A percentile compares a stretch with the other conserved stretches of the same genome.
These are phyloP conservation scores for Pemphredon lugubris DNA, from an alignment of 2,888 invertebrate genomes.

Conservation along the genomic window DNA sequence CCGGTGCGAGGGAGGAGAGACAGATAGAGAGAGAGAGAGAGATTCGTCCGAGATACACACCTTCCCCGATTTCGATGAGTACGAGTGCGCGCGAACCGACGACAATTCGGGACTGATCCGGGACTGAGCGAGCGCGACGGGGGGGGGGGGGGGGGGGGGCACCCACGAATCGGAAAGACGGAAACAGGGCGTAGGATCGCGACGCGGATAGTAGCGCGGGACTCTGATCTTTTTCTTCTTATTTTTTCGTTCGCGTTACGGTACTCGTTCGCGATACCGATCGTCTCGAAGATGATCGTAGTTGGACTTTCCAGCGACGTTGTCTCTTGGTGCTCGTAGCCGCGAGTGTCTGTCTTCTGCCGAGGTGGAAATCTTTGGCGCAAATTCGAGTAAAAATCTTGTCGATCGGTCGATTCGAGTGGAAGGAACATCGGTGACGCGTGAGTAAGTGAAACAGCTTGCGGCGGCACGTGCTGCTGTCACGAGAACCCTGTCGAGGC, in stretches of 20 bases:
- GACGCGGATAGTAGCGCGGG: slow-evolving; percentile 1
- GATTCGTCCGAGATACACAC: slow-evolving; percentile 45
- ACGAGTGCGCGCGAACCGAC: too few species aligned
- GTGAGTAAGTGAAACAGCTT: slow-evolving; percentile 59
- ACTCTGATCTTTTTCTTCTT: background rate
- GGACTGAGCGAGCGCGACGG: slow-evolving; percentile 37
- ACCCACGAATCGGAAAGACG: slow-evolving; percentile 21
- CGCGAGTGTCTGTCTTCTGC: too few species aligned
- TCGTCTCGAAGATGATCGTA: too few species aligned
- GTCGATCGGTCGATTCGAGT: too few species aligned
- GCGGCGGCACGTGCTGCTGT: slow-evolving; percentile 67
- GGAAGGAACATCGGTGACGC: slow-evolving; percentile 33
- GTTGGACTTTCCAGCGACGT: too few species aligned
- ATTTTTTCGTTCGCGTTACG: background rate
- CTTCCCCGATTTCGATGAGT: slow-evolving; percentile 52
- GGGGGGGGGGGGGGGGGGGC: background rate
- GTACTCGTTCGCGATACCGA: too few species aligned
- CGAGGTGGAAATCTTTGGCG: too few species aligned
- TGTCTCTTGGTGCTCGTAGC: too few species aligned
- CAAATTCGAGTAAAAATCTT: too few species aligned
- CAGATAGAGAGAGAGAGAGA: slow-evolving; percentile 41
- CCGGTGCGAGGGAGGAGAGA: too few species aligned
- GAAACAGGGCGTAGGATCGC: slow-evolving; percentile 26
- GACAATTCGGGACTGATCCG: slow-evolving; percentile 16
- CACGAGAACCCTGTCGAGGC: slow-evolving; percentile 56